These are phyloP conservation scores for Subanguina moxae DNA, from an alignment of 1,140 invertebrate species.

Conservation along the genomic window DNA sequence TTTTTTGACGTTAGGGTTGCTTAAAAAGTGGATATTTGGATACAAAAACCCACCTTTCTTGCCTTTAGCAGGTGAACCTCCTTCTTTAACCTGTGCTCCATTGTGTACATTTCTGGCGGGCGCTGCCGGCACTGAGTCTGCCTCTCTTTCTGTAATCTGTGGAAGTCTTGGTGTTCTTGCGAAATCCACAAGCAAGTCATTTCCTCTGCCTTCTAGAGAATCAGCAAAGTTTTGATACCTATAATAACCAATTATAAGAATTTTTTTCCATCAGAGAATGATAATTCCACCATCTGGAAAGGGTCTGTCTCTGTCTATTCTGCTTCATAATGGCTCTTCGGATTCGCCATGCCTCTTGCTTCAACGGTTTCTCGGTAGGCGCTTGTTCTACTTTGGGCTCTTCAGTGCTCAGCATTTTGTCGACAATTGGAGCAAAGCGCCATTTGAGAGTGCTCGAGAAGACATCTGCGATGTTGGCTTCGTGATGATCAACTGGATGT, in stretches of 20 bases:
- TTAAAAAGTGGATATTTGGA: no score
- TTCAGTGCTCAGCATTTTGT: background rate
- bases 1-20: conserved; percentile 14
- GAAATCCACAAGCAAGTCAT: conserved; percentile 56
- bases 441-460: background rate
- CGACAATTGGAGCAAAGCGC: background rate
- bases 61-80: background rate
- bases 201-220: conserved; percentile 55
- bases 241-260: background rate
- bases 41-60: conserved; percentile 22
- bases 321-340: conserved; percentile 9
- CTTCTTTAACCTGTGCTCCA: conserved; percentile 4
- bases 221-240: conserved; percentile 57
- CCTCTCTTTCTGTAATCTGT: conserved; percentile 18
- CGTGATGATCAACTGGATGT: conserved; percentile 15
- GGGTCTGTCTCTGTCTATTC: conserved; percentile 32
- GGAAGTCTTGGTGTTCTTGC: conserved; percentile 51
- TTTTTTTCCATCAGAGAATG: conserved; percentile 16
- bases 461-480: conserved; percentile 9
- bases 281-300: conserved; percentile 41
- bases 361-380: conserved; percentile 33
- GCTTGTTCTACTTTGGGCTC: conserved; percentile 24
- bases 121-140: conserved; percentile 5
- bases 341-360: conserved; percentile 19
- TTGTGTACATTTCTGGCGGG: conserved; percentile 21